phyloP scores from a whole-genome alignment of 2,888 invertebrate species.

The Amitus sp. region DNA sequence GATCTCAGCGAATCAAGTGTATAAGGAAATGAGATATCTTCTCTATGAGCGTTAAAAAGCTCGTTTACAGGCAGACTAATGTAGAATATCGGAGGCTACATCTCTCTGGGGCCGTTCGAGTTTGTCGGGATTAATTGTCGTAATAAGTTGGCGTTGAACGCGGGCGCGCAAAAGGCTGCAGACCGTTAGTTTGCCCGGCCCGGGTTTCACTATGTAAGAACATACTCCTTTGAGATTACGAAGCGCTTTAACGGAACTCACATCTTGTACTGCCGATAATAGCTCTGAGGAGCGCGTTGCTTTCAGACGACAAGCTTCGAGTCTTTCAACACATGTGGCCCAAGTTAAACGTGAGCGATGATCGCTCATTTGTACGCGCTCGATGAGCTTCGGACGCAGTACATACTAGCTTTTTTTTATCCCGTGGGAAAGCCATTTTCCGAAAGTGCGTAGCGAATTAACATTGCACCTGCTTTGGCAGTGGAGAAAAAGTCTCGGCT shows the following conservation, averaged over 20 bases:
- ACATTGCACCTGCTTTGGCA: too few species aligned
- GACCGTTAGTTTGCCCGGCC: slow-evolving; percentile 30
- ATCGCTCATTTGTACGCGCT: slow-evolving; percentile 27
- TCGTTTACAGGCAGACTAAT: slow-evolving; percentile 19
- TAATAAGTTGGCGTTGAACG: slow-evolving; percentile 32
- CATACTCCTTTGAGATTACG: slow-evolving; percentile 30
- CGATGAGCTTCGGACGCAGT: too few species aligned
- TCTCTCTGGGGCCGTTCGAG: slow-evolving; percentile 13
- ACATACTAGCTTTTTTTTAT: too few species aligned
- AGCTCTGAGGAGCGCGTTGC: slow-evolving; percentile 30
- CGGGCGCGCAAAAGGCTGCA: slow-evolving; percentile 15
- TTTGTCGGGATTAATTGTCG: slow-evolving; percentile 36
- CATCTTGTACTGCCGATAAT: slow-evolving; percentile 39
- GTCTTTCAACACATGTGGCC: slow-evolving; percentile 32
- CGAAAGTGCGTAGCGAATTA: too few species aligned
- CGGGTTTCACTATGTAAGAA: slow-evolving; percentile 20
- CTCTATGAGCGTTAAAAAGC: slow-evolving; percentile 20
- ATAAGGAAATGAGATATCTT: slow-evolving; percentile 8
- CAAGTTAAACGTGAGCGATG: slow-evolving; percentile 34
- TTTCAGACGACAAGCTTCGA: slow-evolving; percentile 32
- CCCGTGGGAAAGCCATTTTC: too few species aligned
- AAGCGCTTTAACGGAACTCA: slow-evolving; percentile 39
- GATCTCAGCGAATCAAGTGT: slow-evolving; percentile 12
- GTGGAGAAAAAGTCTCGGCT: too few species aligned
- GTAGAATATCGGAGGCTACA: slow-evolving; percentile 27